Conservation (phyloP, 2,888 invertebrate genomes). For the Prenolepis imparis region DNA sequence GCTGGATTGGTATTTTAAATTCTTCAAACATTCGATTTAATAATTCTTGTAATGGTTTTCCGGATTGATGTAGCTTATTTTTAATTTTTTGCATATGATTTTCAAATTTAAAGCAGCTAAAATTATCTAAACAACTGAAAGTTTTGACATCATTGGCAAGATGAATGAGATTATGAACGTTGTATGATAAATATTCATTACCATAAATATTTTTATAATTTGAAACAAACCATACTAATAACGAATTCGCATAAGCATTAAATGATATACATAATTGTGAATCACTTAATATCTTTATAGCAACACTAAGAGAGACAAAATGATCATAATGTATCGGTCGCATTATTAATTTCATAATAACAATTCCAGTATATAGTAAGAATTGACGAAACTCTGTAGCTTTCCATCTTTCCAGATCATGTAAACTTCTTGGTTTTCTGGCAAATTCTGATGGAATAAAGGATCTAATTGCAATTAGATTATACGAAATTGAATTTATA, state of each 20-base stretch:
- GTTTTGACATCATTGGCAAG: neutral
- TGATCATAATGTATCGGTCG: neutral
- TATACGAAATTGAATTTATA: neutral
- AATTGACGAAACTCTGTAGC: conserved; percentile 6
- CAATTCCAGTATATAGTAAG: neutral
- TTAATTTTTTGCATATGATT: conserved; percentile 17
- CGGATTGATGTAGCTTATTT: neutral
- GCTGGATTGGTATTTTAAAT: neutral
- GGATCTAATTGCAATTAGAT: neutral
- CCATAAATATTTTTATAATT: conserved; percentile 3
- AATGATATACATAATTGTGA: neutral
- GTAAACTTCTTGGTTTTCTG: neutral
- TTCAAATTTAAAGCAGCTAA: conserved; percentile 12
- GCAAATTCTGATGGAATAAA: conserved; percentile 14
- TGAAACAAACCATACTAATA: conserved; percentile 22
- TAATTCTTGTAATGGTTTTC: conserved; percentile 16
- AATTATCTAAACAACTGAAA: conserved; percentile 1
- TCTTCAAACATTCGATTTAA: neutral
- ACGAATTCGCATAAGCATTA: conserved; percentile 10
- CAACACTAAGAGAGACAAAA: conserved; percentile 12
- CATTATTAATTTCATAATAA: neutral
- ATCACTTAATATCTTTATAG: conserved; percentile 1
- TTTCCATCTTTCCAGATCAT: neutral
- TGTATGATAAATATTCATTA: conserved; percentile 2
- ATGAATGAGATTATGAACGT: conserved; percentile 25